These are phyloP conservation scores for Seira musarum DNA, from an alignment of 2,888 invertebrate genomes.

Conservation along the genomic window DNA sequence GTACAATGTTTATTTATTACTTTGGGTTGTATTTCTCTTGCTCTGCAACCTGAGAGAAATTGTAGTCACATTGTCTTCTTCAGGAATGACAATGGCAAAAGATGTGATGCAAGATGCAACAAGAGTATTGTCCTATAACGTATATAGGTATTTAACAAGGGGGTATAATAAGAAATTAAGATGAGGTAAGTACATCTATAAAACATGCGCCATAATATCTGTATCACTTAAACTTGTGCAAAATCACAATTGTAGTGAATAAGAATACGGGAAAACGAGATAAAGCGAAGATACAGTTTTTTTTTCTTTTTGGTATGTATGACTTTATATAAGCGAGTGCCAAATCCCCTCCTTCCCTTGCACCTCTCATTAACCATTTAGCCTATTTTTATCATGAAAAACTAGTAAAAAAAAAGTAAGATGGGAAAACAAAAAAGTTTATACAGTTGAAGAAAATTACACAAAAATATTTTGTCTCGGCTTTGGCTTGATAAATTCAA, in stretches of 20 bases:
- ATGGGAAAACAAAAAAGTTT: background rate
- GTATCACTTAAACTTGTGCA: too few species aligned
- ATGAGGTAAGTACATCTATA: too few species aligned
- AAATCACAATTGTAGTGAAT: conserved; percentile 31
- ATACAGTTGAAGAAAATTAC: background rate
- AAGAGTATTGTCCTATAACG: too few species aligned
- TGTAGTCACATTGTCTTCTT: conserved; percentile 39
- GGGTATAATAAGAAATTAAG: too few species aligned
- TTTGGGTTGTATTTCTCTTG: conserved; percentile 42
- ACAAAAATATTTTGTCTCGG: background rate
- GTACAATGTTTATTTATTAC: conserved; percentile 57
- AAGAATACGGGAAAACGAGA: too few species aligned
- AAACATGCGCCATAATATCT: too few species aligned
- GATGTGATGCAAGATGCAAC: background rate
- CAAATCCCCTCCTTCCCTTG: conserved; percentile 43
- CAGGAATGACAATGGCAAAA: background rate
- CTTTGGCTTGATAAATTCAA: background rate
- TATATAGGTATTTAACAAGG: too few species aligned
- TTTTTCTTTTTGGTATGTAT: conserved; percentile 23
- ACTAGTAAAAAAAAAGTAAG: background rate
- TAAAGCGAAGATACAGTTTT: conserved; percentile 44
- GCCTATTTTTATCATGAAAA: conserved; percentile 57
- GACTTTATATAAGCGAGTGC: conserved; percentile 51
- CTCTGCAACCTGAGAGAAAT: conserved; percentile 38
- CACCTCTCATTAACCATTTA: conserved; percentile 60